Conservation (phyloP, 1,140 invertebrate genomes). For the Limonius californicus region DNA sequence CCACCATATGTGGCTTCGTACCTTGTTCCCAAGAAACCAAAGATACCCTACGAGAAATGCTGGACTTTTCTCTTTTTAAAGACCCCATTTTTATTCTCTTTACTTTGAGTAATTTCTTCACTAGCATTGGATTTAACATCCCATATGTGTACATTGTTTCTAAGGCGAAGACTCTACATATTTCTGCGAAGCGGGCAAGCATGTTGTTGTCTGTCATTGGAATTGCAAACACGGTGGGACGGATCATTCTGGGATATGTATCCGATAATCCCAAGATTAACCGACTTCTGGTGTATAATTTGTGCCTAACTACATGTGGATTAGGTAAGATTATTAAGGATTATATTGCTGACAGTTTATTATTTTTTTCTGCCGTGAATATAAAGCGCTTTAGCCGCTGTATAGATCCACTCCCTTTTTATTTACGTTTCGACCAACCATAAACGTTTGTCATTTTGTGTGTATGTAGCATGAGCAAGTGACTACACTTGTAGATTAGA, state of each 20-base stretch:
- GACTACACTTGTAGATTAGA: no score
- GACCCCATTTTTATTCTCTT: constrained; percentile 89
- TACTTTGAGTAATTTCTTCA: constrained; percentile 90
- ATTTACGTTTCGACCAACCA: no score
- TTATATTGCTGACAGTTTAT: no score
- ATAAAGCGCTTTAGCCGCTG: no score
- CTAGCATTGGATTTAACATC: constrained; percentile 94
- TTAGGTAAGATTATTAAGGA: constrained; percentile 65
- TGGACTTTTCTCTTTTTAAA: constrained; percentile 77
- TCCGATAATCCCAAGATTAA: constrained; percentile 87
- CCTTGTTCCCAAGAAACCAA: constrained; percentile 56
- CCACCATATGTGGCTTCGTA: constrained; percentile 46
- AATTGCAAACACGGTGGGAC: constrained; percentile 82
- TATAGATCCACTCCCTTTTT: no score
- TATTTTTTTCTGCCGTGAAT: background rate
- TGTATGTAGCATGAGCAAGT: no score
- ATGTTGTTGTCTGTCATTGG: constrained; percentile 76
- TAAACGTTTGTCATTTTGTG: no score
- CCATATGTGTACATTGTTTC: constrained; percentile 83
- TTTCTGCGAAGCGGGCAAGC: constrained; percentile 56
- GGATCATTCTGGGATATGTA: constrained; percentile 79
- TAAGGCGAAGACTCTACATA: constrained; percentile 57
- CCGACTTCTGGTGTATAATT: constrained; percentile 83
- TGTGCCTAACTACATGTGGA: constrained; percentile 79
- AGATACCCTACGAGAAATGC: constrained; percentile 74